These are phyloP conservation scores for Petrophora chlorosata DNA, from an alignment of 2,888 invertebrate genomes.

Conservation along the genomic window DNA sequence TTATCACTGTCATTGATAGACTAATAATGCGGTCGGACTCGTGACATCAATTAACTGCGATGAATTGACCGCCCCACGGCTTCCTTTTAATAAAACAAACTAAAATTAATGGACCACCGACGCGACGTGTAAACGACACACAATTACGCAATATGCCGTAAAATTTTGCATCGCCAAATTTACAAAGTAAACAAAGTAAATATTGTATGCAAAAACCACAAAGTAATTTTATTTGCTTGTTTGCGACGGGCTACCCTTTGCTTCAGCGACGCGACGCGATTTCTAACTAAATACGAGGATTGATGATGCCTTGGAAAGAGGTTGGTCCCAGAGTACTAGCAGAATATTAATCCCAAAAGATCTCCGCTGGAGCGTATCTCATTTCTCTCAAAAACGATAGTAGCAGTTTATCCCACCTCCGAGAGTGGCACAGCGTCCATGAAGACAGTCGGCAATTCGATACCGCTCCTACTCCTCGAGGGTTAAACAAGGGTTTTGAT, in stretches of 20 bases:
- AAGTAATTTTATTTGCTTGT: constrained; percentile 15
- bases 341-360: constrained; percentile 46
- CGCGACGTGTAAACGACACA: constrained; percentile 30
- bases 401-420: constrained; percentile 47
- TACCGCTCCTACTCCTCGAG: constrained; percentile 52
- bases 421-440: constrained; percentile 39
- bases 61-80: constrained; percentile 52
- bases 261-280: neutral
- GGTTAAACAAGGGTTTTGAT: constrained; percentile 55
- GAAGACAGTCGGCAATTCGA: constrained; percentile 58
- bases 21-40: constrained; percentile 58
- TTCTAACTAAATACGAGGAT: constrained; percentile 24
- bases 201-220: constrained; percentile 9
- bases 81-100: constrained; percentile 49
- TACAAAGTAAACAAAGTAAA: constrained; percentile 10
- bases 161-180: constrained; percentile 17
- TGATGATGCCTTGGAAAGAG: constrained; percentile 31
- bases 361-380: constrained; percentile 37
- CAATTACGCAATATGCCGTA: constrained; percentile 40
- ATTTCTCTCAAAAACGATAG: constrained; percentile 47
- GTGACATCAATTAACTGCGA: constrained; percentile 59
- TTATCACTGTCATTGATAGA: constrained; percentile 16
- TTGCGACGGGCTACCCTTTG: too few species aligned
- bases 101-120: constrained; percentile 45
- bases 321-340: constrained; percentile 25